These are phyloP conservation scores for Ispidina picta DNA, from an alignment of 2,797 vertebrate genomes.

Conservation along the genomic window DNA sequence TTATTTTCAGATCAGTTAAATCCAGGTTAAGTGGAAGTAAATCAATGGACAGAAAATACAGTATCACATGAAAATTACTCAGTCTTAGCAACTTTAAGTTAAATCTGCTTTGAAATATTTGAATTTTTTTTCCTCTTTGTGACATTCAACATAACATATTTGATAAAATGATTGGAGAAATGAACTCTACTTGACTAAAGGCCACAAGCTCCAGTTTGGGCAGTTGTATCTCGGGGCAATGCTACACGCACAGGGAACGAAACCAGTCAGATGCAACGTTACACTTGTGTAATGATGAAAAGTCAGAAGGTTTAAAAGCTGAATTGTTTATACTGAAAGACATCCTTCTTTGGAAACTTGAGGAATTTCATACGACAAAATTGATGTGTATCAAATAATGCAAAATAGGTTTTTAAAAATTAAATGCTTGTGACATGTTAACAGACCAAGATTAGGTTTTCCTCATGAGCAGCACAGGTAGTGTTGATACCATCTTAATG, in stretches of 20 bases:
- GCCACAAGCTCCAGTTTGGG: neutral
- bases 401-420: neutral
- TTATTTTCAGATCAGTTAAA: neutral
- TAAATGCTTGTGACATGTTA: neutral
- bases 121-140: accelerated
- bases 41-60: neutral
- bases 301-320: neutral
- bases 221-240: neutral
- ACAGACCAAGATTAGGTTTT: neutral
- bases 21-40: neutral
- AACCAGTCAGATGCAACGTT: neutral
- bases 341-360: neutral
- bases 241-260: accelerated
- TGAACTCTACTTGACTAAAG: neutral
- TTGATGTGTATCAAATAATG: neutral
- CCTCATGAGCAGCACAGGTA: neutral
- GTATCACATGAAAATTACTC: neutral
- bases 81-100: neutral
- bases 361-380: neutral
- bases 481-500: neutral
- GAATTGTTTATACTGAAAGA: neutral
- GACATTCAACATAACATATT: neutral
- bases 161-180: neutral
- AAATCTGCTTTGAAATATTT: neutral
- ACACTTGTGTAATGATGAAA: neutral